Evolutionary conservation across 2,797 vertebrate genomes (phyloP).

Genomic region (Tamandua tetradactyla): DNA sequence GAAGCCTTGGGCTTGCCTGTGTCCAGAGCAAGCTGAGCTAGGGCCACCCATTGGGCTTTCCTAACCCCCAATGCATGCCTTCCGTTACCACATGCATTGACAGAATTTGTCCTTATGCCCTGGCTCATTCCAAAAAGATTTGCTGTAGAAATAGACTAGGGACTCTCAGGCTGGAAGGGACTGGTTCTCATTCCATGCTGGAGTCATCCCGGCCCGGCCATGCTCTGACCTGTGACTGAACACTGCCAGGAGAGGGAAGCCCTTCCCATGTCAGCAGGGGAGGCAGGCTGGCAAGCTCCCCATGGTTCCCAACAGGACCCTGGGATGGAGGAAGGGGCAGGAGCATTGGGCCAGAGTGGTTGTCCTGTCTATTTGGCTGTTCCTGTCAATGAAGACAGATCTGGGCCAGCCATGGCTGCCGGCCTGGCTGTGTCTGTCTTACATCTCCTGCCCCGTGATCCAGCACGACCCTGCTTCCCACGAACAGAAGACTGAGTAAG

Average conservation of each 20-base stretch:
- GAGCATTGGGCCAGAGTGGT: neutral
- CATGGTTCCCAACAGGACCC: neutral
- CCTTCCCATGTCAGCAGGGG: neutral
- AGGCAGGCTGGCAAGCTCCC: rapidly evolving
- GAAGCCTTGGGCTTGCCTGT: neutral
- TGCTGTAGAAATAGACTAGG: constrained; percentile 23
- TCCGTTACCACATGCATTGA: neutral
- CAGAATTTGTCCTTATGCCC: neutral
- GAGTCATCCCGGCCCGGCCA: neutral
- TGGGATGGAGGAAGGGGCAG: neutral
- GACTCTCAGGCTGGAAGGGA: neutral
- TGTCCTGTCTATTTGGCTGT: neutral
- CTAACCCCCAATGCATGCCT: neutral
- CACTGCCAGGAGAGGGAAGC: neutral
- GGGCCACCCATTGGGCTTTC: neutral
- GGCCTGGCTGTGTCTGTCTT: neutral
- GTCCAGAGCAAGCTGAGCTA: neutral
- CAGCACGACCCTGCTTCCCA: neutral
- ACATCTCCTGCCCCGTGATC: neutral
- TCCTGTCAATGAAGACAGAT: neutral
- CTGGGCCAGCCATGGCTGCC: rapidly evolving
- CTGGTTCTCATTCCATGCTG: neutral
- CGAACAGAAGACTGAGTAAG: neutral
- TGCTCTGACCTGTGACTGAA: neutral
- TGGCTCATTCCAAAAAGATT: neutral